A percentile compares a stretch with the other conserved stretches of the same genome.
These are phyloP conservation scores for Callorhinus ursinus DNA, from an alignment of 2,113 vertebrate genomes.

Conservation along the genomic window DNA sequence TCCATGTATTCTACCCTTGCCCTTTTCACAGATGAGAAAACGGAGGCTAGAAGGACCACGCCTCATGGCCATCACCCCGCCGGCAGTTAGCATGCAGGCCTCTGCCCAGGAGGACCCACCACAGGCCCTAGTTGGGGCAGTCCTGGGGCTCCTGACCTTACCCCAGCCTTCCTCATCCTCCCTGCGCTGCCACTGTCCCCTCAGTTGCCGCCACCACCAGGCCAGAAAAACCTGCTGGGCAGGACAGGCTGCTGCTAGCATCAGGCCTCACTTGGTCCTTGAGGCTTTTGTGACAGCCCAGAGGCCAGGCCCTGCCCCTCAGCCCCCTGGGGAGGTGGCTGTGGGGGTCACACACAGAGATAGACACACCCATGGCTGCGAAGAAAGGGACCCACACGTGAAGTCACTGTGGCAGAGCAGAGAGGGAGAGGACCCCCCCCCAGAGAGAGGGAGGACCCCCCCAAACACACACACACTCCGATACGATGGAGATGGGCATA, in stretches of 20 bases:
- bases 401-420: not conserved
- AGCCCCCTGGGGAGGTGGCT: not conserved
- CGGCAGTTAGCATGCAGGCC: not conserved
- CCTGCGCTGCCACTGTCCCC: not conserved
- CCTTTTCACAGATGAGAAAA: not conserved
- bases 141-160: not conserved
- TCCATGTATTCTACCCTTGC: rapidly evolving
- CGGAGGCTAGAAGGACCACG: not conserved
- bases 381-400: not conserved
- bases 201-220: not conserved
- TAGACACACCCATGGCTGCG: not conserved
- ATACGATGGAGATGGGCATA: not conserved
- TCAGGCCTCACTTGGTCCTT: not conserved
- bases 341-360: not conserved
- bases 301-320: not conserved
- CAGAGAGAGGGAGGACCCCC: too few relatives aligned
- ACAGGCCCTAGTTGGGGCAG: not conserved
- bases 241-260: not conserved
- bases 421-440: not conserved
- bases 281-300: not conserved
- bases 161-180: not conserved
- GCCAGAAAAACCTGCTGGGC: conserved; percentile 71
- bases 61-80: rapidly evolving
- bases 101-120: not conserved
- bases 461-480: rapidly evolving